phyloP scores from a whole-genome alignment of 2,888 invertebrate species.

The Lepidocyrtoides sp. region DNA sequence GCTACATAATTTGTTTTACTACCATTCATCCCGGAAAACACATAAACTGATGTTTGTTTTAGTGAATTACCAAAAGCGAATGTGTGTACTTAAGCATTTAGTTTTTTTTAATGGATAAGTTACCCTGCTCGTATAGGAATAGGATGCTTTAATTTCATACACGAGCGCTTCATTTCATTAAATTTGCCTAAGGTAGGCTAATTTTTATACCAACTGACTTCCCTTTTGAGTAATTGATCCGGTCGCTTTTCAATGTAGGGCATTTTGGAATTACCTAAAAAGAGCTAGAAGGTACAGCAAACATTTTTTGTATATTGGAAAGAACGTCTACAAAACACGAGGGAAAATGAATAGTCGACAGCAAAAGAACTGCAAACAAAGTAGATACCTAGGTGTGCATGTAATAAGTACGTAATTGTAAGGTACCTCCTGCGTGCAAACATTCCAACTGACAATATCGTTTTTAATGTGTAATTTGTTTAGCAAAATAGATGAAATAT shows the following conservation, averaged over 20 bases:
- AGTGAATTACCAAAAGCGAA: background rate
- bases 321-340: too few species aligned
- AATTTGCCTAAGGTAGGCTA: background rate
- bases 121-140: background rate
- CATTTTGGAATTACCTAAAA: background rate
- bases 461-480: too few species aligned
- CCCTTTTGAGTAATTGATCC: background rate
- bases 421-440: too few species aligned
- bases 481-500: too few species aligned
- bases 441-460: too few species aligned
- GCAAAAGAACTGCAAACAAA: too few species aligned
- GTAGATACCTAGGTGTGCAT: too few species aligned
- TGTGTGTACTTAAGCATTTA: background rate
- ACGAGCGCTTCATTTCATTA: slow-evolving; percentile 30
- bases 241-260: background rate
- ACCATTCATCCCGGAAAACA: background rate
- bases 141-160: background rate
- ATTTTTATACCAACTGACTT: background rate
- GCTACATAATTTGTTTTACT: too few species aligned
- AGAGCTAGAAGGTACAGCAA: background rate
- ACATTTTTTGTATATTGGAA: too few species aligned
- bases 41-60: background rate
- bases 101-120: background rate
- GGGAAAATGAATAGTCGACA: too few species aligned
- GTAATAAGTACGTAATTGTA: too few species aligned